These are phyloP conservation scores for Drosophila pseudotakahashii DNA, from an alignment of 2,888 invertebrate genomes.

Conservation along the genomic window DNA sequence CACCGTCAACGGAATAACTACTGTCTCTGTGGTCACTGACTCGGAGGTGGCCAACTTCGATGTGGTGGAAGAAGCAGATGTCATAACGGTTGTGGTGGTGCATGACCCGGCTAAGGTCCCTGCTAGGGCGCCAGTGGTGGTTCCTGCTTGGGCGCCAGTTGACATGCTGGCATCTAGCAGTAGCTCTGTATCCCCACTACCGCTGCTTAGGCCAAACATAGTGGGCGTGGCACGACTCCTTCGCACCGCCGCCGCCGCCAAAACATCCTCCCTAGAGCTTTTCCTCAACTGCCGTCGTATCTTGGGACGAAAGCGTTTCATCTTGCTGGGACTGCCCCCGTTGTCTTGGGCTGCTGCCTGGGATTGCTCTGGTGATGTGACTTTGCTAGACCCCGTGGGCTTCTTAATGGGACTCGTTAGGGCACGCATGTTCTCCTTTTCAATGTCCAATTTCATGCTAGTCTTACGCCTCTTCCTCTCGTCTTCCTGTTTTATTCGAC, in stretches of 20 bases:
- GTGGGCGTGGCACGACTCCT: conserved; percentile 64
- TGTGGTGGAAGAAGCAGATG: conserved; percentile 26
- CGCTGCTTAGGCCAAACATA: conserved; percentile 62
- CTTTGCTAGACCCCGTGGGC: conserved; percentile 45
- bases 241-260: conserved; percentile 62
- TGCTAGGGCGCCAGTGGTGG: not conserved
- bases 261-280: conserved; percentile 80
- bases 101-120: not conserved
- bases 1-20: not conserved
- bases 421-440: conserved; percentile 86
- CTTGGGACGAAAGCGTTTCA: conserved; percentile 84
- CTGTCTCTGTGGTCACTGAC: conserved; percentile 30
- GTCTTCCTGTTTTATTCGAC: conserved; percentile 88
- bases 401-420: conserved; percentile 85
- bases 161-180: conserved; percentile 76
- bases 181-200: conserved; percentile 72
- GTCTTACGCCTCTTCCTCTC: conserved; percentile 90
- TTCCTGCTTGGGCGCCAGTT: conserved; percentile 1
- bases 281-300: conserved; percentile 82
- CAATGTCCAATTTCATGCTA: conserved; percentile 91
- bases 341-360: conserved; percentile 59
- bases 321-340: conserved; percentile 84
- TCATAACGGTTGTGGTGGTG: conserved; percentile 19
- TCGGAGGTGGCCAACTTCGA: conserved; percentile 26
- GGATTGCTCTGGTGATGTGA: conserved; percentile 76